Evolutionary conservation across 2,888 invertebrate genomes (phyloP).

Genomic region (Drosophila diplacantha): DNA sequence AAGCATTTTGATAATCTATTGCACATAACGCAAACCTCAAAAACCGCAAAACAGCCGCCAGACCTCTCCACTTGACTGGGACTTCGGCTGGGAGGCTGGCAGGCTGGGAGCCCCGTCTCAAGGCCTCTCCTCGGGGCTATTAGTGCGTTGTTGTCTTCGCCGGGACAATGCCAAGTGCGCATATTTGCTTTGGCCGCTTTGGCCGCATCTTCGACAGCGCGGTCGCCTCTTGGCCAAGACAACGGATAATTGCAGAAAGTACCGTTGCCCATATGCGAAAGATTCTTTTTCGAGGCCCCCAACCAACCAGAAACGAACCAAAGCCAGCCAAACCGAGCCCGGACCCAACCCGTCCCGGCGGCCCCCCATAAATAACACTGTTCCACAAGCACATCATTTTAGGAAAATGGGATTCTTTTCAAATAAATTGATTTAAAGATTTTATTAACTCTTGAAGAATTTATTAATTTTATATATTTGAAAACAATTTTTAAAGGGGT

Average conservation of each 20-base stretch:
- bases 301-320: constrained; percentile 2
- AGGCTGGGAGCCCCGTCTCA: neutral
- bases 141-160: constrained; percentile 68
- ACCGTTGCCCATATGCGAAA: constrained; percentile 69
- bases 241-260: constrained; percentile 71
- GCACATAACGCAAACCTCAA: constrained; percentile 71
- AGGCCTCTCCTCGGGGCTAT: constrained; percentile 47
- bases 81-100: neutral
- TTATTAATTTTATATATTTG: neutral
- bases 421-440: no score
- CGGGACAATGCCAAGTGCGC: constrained; percentile 68
- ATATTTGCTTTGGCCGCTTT: constrained; percentile 59
- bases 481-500: neutral
- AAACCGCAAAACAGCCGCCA: constrained; percentile 62
- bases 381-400: constrained; percentile 17
- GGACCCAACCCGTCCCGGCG: neutral
- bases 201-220: constrained; percentile 51
- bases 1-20: constrained; percentile 73
- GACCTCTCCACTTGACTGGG: constrained; percentile 42
- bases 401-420: no score
- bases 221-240: constrained; percentile 45
- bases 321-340: neutral
- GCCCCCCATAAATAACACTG: constrained; percentile 47
- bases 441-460: no score
- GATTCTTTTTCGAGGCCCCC: constrained; percentile 47